Conservation (phyloP, 2,113 vertebrate species). For the Nansenia antarctica region DNA sequence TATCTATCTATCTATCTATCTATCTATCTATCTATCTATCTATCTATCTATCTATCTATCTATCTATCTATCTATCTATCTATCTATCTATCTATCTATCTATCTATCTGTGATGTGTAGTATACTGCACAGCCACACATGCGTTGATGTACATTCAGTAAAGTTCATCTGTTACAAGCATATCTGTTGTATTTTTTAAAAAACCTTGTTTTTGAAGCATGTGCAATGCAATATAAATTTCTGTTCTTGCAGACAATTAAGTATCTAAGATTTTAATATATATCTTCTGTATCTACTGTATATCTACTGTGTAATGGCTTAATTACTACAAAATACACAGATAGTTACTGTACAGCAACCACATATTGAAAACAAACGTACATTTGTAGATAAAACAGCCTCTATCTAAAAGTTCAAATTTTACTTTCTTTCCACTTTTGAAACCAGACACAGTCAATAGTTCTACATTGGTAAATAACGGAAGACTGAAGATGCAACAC, state of each 20-base stretch:
- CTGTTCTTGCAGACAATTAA: too few relatives aligned
- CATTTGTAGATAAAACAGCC: not conserved
- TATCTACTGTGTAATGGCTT: not conserved
- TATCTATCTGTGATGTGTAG: conserved; percentile 1
- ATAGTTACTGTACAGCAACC: not conserved
- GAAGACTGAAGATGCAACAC: conserved; percentile 59
- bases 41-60: not conserved
- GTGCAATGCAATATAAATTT: too few relatives aligned
- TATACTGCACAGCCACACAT: too few relatives aligned
- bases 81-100: conserved; percentile 21
- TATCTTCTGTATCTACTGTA: not conserved
- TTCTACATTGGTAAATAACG: too few relatives aligned
- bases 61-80: conserved; percentile 3
- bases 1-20: not conserved
- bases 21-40: conserved; percentile 28
- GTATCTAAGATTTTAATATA: too few relatives aligned
- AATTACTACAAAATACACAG: not conserved
- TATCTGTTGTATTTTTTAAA: too few relatives aligned
- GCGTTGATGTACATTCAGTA: too few relatives aligned
- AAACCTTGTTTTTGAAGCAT: too few relatives aligned
- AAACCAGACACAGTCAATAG: conserved; percentile 37
- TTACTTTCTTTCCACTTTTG: conserved; percentile 12
- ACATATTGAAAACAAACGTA: not conserved
- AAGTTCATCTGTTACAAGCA: too few relatives aligned
- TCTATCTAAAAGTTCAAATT: not conserved